Evolutionary conservation across 1,140 invertebrate species (phyloP), one percentile per base, ranked within the genome.

Genomic region (Dinothrombium tinctorium): DNA sequence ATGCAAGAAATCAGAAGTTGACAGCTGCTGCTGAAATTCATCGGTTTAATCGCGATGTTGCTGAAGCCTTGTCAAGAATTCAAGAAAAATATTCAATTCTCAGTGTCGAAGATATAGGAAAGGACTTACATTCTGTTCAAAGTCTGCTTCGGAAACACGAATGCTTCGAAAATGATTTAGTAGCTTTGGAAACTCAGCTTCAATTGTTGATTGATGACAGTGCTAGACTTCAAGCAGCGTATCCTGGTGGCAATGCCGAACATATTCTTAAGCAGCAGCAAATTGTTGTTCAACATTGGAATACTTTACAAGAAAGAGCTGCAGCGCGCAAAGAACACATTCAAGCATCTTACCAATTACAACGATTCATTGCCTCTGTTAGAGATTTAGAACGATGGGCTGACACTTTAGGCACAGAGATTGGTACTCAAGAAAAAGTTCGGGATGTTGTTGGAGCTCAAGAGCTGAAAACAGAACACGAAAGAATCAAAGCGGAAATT

Each of bases 101-200:
- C 6, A 41, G 26, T 33, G 75, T 80, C 6, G 75, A 77, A 9
- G 82, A 86, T 53, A 57, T 82, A 4, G 84, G 83, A 4, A 59
- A 78, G 32, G 84, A 94, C 59, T 64, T 86, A 6, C 80, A 89
- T 52, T 78, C 83, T 0, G 84, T 83, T 15, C 57, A 83, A 40
- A 71, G 73, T 0, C 60, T 87, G 37, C 67, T 84, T 4, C 64
- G 83, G 44, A 73, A 79, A 49, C 87, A 94, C 55, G 84, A 94
- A 61, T 76, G 77, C 3, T 84, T 90, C 53, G 86, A 94, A 58
- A 92, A 89, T 57, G 89, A 96, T 59, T 57, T 95, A 11, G 71
- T 89, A 2, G 86, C 83, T 0, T 60, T 95, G 2, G 86, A 94
- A 56, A 83, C 82, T 1, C 86, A 63, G 55, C 51, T 61, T 14